Conservation (phyloP, 1,140 invertebrate species). For the Andrena cerasifolii region DNA sequence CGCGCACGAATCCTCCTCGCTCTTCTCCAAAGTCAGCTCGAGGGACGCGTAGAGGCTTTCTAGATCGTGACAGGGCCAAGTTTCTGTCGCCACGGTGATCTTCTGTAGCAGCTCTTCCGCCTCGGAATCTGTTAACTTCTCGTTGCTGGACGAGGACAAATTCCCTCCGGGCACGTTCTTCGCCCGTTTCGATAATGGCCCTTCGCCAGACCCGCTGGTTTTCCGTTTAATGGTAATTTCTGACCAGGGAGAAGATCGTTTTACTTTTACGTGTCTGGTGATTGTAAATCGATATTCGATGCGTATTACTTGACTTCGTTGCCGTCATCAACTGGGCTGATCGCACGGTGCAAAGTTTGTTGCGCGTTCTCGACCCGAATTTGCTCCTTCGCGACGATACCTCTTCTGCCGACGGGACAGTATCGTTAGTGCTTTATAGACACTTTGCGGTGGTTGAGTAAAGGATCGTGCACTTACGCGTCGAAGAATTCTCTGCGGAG, state of each 20-base stretch:
- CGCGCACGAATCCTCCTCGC: conserved; percentile 54
- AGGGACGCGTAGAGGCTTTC: conserved; percentile 69
- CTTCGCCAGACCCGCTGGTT: conserved; percentile 63
- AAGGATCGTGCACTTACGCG: conserved; percentile 6
- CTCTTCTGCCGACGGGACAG: not conserved
- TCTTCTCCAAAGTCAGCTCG: conserved; percentile 64
- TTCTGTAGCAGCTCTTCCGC: conserved; percentile 67
- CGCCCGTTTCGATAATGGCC: conserved; percentile 61
- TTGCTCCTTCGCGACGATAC: conserved; percentile 28
- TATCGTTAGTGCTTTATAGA: conserved; percentile 16
- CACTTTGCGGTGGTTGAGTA: not conserved
- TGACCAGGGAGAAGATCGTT: not conserved
- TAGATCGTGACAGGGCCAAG: conserved; percentile 69
- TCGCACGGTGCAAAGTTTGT: conserved; percentile 53
- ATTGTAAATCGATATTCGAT: not conserved
- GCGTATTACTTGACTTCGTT: conserved; percentile 54
- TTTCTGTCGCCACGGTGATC: conserved; percentile 62
- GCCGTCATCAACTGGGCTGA: conserved; percentile 50
- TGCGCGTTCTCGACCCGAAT: conserved; percentile 50
- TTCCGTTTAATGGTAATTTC: conserved; percentile 65
- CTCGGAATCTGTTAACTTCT: conserved; percentile 62
- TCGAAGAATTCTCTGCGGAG: not conserved
- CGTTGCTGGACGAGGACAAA: conserved; percentile 35
- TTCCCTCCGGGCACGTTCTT: conserved; percentile 29
- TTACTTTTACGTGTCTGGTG: not conserved